Base-by-base conservation (phyloP, 37 sponge, comb jelly and placozoan species). In the Tethya wilhelma region DNA sequence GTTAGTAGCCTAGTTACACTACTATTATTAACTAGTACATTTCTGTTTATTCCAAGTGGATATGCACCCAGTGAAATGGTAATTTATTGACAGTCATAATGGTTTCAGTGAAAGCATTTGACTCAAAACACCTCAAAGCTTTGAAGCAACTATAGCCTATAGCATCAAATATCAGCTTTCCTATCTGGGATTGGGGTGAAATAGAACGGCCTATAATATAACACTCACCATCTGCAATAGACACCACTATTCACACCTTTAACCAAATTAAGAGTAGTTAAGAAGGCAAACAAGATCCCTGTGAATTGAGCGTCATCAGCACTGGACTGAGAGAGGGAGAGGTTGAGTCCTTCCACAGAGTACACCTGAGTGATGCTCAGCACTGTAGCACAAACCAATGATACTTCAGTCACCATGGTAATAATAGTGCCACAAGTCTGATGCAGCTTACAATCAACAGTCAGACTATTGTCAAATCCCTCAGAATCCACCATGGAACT, bases 201-300 rank as follows among this genome's bases (percentile, higher is more conserved):
- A 34, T 19, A 33, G 33, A 7, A 73, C n/a, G 36, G 43, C 46
- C 17, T 56, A 59, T 28, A 1, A n/a, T 20, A 30, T 56, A 30
- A 4, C 23, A 57, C 82, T 38, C 23, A 88, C 88, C 88, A 88
- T 76, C 88, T 59, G 49, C 57, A 77, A 66, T 73, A 72, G 56
- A 88, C 37, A 20, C 44, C 45, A 11, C 49, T 34, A 1, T 1
- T 26, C 0, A 67, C 34, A 41, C 44, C 64, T 17, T 58, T 46
- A 75, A 77, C 82, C 45, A 88, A 82, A 23, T 69, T 41, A 29
- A 88, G 55, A 8, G 70, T 32, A 1, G 70, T 88, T 32, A 88
- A 71, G 63, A 56, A 70, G 58, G 83, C 83, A 63, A 45, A 88
- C 19, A 81, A 40, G 34, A 88, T 81, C 17, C 77, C 77, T 39